phyloP scores from a whole-genome alignment of 2,113 vertebrate genomes.

The Thymallus thymallus region DNA sequence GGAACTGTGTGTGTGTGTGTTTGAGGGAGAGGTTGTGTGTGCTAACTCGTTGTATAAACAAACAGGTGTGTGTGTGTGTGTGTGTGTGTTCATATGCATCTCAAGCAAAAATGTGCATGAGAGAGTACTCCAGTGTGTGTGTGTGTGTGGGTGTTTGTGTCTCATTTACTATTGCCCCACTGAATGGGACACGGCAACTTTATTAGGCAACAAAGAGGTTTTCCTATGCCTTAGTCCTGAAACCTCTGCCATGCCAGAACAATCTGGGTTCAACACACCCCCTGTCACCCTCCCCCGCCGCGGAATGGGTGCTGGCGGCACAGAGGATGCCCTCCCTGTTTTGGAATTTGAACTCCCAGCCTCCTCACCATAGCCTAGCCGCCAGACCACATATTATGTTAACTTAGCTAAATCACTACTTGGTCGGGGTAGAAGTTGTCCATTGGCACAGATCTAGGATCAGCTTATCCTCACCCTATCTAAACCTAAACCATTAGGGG shows the following conservation, averaged over 20 bases:
- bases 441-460: constrained; percentile 60
- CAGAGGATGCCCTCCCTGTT: constrained; percentile 74
- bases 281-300: constrained; percentile 89
- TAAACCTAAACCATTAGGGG: constrained; percentile 47
- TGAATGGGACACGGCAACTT: constrained; percentile 87
- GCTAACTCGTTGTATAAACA: neutral
- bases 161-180: constrained; percentile 73
- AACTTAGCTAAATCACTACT: neutral
- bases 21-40: neutral
- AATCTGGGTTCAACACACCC: constrained; percentile 85
- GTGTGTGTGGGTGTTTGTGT: constrained; percentile 54
- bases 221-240: constrained; percentile 87
- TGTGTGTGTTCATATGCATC: constrained; percentile 25
- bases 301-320: constrained; percentile 87
- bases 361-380: constrained; percentile 15
- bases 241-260: constrained; percentile 84
- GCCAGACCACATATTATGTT: neutral
- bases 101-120: constrained; percentile 15
- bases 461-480: constrained; percentile 26
- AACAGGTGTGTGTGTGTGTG: constrained; percentile 9
- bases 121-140: constrained; percentile 33
- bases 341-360: constrained; percentile 45
- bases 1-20: too few relatives aligned
- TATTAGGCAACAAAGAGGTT: constrained; percentile 89
- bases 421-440: constrained; percentile 44